Percentiles rank a stretch among this genome's conserved stretches.
phyloP scores from a whole-genome alignment of 1,140 invertebrate genomes.

The Parapsyche elsis region DNA sequence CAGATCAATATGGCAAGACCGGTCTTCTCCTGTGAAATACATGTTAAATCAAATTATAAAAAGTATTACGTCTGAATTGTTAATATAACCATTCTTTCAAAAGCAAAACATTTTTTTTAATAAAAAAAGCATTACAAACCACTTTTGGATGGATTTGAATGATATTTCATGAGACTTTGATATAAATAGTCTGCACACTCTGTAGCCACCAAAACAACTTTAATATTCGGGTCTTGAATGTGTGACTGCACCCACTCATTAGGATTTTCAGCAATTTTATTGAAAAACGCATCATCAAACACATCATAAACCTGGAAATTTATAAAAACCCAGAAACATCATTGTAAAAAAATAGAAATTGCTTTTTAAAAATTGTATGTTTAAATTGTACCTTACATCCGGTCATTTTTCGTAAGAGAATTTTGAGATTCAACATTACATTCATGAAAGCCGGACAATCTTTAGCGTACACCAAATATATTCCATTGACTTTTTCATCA shows the following conservation, averaged over 20 bases:
- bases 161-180: constrained; percentile 35
- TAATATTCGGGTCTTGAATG: constrained; percentile 45
- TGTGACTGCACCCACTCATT: constrained; percentile 45
- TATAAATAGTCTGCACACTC: constrained; percentile 47
- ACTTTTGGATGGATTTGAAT: constrained; percentile 35
- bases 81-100: too few species aligned
- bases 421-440: constrained; percentile 53
- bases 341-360: too few species aligned
- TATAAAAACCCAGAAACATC: too few species aligned
- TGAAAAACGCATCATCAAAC: constrained; percentile 49
- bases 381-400: constrained; percentile 48
- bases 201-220: constrained; percentile 46
- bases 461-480: constrained; percentile 57
- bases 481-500: constrained; percentile 40
- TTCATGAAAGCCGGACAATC: constrained; percentile 57
- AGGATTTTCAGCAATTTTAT: constrained; percentile 43
- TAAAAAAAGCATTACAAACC: constrained; percentile 6
- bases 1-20: neutral
- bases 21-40: too few species aligned
- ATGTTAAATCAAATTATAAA: neutral
- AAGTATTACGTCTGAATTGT: too few species aligned
- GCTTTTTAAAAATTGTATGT: neutral
- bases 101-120: constrained; percentile 11
- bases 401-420: constrained; percentile 38
- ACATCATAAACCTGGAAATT: constrained; percentile 56